Base-by-base conservation (phyloP, 2,888 invertebrate species). In the Ferdinandea cuprea region DNA sequence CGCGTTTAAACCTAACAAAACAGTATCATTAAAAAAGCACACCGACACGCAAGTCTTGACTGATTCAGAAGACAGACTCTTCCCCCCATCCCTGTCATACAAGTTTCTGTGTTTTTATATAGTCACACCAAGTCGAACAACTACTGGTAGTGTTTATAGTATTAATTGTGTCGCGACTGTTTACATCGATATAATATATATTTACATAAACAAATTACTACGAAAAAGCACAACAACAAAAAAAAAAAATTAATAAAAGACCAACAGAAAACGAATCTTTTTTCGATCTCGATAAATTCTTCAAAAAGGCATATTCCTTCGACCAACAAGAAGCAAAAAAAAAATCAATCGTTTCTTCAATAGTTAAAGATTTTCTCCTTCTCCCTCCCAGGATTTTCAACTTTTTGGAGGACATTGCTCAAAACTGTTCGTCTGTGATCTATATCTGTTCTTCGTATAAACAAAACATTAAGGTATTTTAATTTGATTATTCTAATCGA, bases 11-110 rank as follows among this genome's bases (percentile, higher is more conserved):
- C 44, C 76, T 11, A 56, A 52, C 37, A 32, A 61, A 72, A 37
- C 56, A 78, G 78, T 83, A 30, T 37, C 48, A 63, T 68, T 42
- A 50, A 72, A 72, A 73, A 83, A 78, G 78, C 83, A 68, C 78
- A 42, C 40, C 78, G 56, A 44, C 32, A 73, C 83, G 77, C 83
- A 83, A 56, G 83, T 83, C 83, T 61, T 28, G 50, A 78, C 44
- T 42, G 46, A 48, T 65, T 63, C 50, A 58, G 65, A 58, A 50
- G 19, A 69, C 56, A 58, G 35, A n/a, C n/a, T n/a, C n/a, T n/a
- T n/a, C 48, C 69, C 69, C 46, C 42, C 44, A n/a, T n/a, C 42
- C 54, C 69, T 59, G 40, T 37, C 56, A 32, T 52, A 52, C 61
- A 30, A 40, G 21, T 42, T 44, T 54, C 54, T 78, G 66, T 30